Base-by-base conservation (phyloP, 2,888 invertebrate species). In the Pterobdella sp. region DNA sequence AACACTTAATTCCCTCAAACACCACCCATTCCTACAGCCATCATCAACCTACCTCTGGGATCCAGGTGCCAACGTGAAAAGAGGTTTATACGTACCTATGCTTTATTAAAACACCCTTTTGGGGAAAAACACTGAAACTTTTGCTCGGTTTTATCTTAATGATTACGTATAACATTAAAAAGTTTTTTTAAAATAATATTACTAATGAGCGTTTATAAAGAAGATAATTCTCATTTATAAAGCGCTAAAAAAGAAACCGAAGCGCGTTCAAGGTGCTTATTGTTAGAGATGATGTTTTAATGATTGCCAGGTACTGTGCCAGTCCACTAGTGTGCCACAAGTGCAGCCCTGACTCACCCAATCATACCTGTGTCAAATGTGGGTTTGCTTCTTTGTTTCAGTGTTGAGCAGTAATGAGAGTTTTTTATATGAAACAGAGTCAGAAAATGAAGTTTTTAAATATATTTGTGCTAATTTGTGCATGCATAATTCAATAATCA, bases 11-110 rank as follows among this genome's bases (percentile, higher is more conserved):
- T 56, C 60, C 7, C 60, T 26, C 60, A 22, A 14, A 22, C 26
- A 56, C 60, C n/a, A 7, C n/a, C 7, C 60, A 4, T n/a, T 26
- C 4, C 60, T 26, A 56, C 60, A 56, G 60, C 60, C 60, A 56
- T 56, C 60, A 56, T 56, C 60, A 56, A 56, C 60, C 60, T 56
- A 14, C 60, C 60, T 4, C 60, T 56, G 60, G 60, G 60, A 18
- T 56, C 60, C 4, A 56, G 60, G 60, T 56, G 60, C 26, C n/a
- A 56, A 56, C 18, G 60, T 4, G 60, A 56, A 26, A 56, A 56
- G n/a, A 56, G 60, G 60, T 56, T 7, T n/a, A n/a, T n/a, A n/a
- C n/a, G n/a, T n/a, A n/a, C n/a, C n/a, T n/a, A n/a, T n/a, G n/a
- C n/a, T n/a, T n/a, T n/a, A n/a, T n/a, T n/a, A n/a, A n/a, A n/a